Evolutionary conservation across 2,113 vertebrate species (phyloP), one percentile per base, ranked within the genome.

Genomic region (Podarcis cretensis): DNA sequence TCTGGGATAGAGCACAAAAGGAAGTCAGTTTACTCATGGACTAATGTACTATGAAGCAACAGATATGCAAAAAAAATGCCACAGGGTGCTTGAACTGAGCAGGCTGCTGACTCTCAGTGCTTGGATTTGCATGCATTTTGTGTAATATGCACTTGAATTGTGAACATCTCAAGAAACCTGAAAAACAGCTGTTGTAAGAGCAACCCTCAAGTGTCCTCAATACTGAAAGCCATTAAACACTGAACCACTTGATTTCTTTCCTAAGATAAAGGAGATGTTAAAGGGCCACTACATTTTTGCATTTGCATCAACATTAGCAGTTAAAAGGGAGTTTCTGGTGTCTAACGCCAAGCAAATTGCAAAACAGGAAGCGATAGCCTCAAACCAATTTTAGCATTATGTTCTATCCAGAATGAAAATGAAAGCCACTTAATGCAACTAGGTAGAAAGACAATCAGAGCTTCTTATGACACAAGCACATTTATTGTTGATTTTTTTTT

Each of bases 181-280:
- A 71, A 71, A 87, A 65, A 80, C 6, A 79, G 84, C 84, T 76
- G 86, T 74, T 71, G n/a, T 57, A 84, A 85, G 18, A 90, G n/a
- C 57, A 85, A 16, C 27, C 32, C 43, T 69, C 30, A 59, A 76
- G n/a, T 0, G n/a, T 14, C 77, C 81, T 57, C 27, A 21, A 30
- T 30, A 32, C 2, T 66, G 1, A 16, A 85, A 85, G 48, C 16
- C 35, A 27, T 76, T 80, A 76, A 0, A 54, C 25, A 32, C 23
- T 32, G 1, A 0, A 37, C 5, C 27, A 27, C 59, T 83, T 23
- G 75, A 91, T 25, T 74, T 54, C 68, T 69, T 90, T 57, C 27
- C 81, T 74, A 66, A 48, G 66, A 85, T 90, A 85, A 90, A 82
- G 48, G 48, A 66, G 83, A 35, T 43, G 21, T 83, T n/a, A 30